Evolutionary conservation across 2,113 vertebrate species (phyloP), one percentile per base, ranked within the genome.

Genomic region (Atractosteus spatula): DNA sequence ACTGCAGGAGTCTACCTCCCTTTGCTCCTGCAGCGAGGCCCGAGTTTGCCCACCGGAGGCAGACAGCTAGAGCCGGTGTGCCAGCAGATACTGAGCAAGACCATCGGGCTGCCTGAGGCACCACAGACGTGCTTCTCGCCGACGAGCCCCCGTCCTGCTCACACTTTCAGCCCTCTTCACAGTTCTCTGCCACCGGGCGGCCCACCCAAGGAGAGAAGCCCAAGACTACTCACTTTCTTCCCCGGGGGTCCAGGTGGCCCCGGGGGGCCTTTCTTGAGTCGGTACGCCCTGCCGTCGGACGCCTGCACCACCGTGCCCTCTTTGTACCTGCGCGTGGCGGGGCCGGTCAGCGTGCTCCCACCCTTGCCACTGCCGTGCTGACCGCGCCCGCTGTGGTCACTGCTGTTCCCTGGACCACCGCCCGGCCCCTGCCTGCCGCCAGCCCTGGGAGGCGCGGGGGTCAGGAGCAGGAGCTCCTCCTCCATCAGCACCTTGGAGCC

Each of bases 191-290:
- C 29, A 29, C 29, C 29, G 29, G 29, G 29, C 29, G 29, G 29
- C 29, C 29, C 29, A 29, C 29, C 29, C 29, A 29, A 29, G 29
- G 29, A 29, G 29, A 29, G 29, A 29, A 29, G 29, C 29, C 29
- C 29, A 29, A 29, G 7, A 55, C 74, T 45, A 82, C 92, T 94
- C 75, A 95, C 94, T 4, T 89, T 87, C 61, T 68, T 77, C 54
- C 95, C 95, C 0, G 84, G 88, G 0, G 87, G 88, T 8, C 95
- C 95, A 0, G 87, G 87, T 68, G 76, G 77, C 3, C 94, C 95
- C 0, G 77, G 84, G 0, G 81, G 85, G 1, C 93, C 91, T 0
- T 74, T 85, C 14, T 86, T 86, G 45, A 90, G 45, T 0, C 7
- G 80, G 63, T 84, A 81, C 61, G 2, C 78, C 68, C 72, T 86